Base-by-base conservation (phyloP, 2,797 vertebrate species). In the Agapornis canus region DNA sequence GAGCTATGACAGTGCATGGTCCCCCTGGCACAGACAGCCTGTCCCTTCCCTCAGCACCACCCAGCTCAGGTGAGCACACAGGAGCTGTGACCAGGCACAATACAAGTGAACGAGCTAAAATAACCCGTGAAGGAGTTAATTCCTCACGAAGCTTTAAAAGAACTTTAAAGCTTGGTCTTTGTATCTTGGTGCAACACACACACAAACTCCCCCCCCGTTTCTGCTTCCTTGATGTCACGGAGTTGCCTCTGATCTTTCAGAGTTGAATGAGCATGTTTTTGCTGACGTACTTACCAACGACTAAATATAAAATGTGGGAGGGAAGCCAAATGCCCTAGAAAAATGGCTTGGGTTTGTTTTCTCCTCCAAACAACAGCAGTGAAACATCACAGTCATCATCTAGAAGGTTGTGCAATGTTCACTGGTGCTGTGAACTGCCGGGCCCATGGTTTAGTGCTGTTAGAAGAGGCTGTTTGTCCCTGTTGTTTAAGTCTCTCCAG, bases 161-260 rank as follows among this genome's bases (percentile, higher is more conserved):
- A 66, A 37, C 57, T 64, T 60, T 48, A 5, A 5, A 20, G 15
- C 54, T 51, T 40, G 35, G 37, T 79, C 63, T 90, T 65, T 71
- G 26, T 19, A 26, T 59, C 14, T 29, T 4, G 68, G 66, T 77
- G 69, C 92, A 69, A 37, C 64, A 31, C 35, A 35, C 35, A 35
- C 35, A 35, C 35, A 35, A 35, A 35, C 35, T 35, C 35, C 35
- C 35, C 85, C 35, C 80, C 56, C 47, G 0, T 32, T 92, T 40
- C 73, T 81, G 7, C 63, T 94, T 92, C 94, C 93, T 85, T 84
- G 91, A 90, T 93, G 94, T 95, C 95, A 92, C 70, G 8, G 5
- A 73, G 51, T 47, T 64, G 59, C 79, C 66, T 79, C 94, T 89
- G 92, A 80, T 92, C 91, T 81, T 79, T 65, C 68, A 10, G 75